Percentiles rank a stretch among this genome's conserved stretches.
Evolutionary conservation across 2,888 invertebrate genomes (phyloP).

Genomic region (Eupithecia insigniata): DNA sequence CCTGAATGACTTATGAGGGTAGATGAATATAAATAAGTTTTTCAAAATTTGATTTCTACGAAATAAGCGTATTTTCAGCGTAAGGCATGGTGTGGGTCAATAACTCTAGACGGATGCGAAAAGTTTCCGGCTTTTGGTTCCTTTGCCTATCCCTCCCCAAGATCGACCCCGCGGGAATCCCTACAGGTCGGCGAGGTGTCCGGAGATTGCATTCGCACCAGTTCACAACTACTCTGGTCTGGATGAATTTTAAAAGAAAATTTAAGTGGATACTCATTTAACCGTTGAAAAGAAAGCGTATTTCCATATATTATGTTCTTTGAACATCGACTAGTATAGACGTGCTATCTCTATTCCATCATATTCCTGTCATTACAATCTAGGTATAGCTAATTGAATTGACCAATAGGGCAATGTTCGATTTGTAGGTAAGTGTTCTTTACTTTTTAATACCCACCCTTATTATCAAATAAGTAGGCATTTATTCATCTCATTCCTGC

Average conservation of each 20-base stretch:
- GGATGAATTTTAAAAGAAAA: slow-evolving; percentile 29
- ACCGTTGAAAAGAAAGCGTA: neutral
- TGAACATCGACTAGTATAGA: too few relatives aligned
- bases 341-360: too few relatives aligned
- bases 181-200: slow-evolving; percentile 39
- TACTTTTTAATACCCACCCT: too few relatives aligned
- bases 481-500: neutral
- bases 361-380: too few relatives aligned
- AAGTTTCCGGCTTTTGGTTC: slow-evolving; percentile 16
- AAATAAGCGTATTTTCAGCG: slow-evolving; percentile 25
- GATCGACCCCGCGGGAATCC: slow-evolving; percentile 43
- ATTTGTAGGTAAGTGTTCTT: too few relatives aligned
- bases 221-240: slow-evolving; percentile 32
- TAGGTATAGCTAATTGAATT: too few relatives aligned
- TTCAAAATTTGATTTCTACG: neutral
- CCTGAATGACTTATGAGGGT: slow-evolving; percentile 33
- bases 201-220: slow-evolving; percentile 42
- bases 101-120: slow-evolving; percentile 50
- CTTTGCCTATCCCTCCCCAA: slow-evolving; percentile 7
- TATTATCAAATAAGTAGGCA: too few relatives aligned
- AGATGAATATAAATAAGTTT: too few relatives aligned
- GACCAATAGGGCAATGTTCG: too few relatives aligned
- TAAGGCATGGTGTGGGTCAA: slow-evolving; percentile 43
- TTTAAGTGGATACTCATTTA: slow-evolving; percentile 6
- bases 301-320: neutral